A percentile compares a stretch with the other conserved stretches of the same genome.
Conservation (phyloP, 2,113 vertebrate genomes). For the Petroica traversi region DNA sequence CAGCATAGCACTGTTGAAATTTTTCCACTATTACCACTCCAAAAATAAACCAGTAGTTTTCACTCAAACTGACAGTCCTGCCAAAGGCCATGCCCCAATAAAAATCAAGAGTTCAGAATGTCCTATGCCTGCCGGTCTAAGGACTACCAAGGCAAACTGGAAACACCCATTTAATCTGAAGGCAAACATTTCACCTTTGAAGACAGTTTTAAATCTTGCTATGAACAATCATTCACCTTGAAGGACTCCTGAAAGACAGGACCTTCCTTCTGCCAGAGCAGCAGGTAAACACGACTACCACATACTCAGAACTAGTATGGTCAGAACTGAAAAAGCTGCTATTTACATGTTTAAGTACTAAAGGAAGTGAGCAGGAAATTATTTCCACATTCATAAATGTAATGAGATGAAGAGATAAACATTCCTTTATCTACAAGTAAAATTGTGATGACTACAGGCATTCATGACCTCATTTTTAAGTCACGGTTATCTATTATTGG, state of each 20-base stretch:
- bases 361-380: not conserved
- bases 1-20: not conserved
- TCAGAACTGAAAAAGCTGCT: not conserved
- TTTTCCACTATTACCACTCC: not conserved
- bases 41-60: not conserved
- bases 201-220: not conserved
- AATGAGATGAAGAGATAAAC: constrained; percentile 19
- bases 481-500: constrained; percentile 20
- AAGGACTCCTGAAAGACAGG: not conserved
- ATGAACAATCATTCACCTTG: not conserved
- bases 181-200: not conserved
- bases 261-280: not conserved
- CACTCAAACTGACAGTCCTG: not conserved
- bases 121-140: not conserved
- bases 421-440: constrained; percentile 28
- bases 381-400: constrained; percentile 10
- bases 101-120: not conserved
- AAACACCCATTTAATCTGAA: not conserved
- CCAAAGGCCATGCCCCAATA: not conserved
- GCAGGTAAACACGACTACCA: not conserved
- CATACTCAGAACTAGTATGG: not conserved
- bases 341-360: not conserved
- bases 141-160: not conserved
- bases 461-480: constrained; percentile 39
- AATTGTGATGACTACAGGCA: constrained; percentile 36